Evolutionary conservation across 2,888 invertebrate genomes (phyloP), one percentile per base, ranked within the genome.

Genomic region (Nephrotoma appendiculata): DNA sequence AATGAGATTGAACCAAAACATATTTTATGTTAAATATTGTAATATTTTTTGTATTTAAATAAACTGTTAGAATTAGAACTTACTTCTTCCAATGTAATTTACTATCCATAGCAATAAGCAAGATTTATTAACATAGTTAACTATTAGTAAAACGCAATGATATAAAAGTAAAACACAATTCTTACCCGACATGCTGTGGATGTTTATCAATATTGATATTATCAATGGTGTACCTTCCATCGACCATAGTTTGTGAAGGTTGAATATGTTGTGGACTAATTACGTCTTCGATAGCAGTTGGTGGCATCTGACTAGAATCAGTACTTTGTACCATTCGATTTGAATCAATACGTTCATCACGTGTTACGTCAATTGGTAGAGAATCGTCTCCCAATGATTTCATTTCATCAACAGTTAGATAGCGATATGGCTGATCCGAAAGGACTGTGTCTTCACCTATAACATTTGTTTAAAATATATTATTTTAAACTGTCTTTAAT

Each of bases 51-150:
- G n/a, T n/a, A n/a, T 86, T 86, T 19, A 86, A 88, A 0, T 15
- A 43, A 44, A 45, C n/a, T 57, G 42, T n/a, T 41, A 86, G 12
- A 41, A 95, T n/a, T 41, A 86, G 19, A 41, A 95, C 96, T 97
- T 95, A 98, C 98, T 97, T 98, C 92, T 97, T 98, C 98, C 98
- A 98, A 92, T 97, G 97, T 90, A 98, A 95, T 93, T 97, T 98
- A 94, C 94, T 94, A 90, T 87, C 87, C 86, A 87, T 85, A 91
- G 91, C 90, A 91, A 91, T 91, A 31, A 91, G 90, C 91, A 91
- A 91, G 90, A 91, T 91, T 91, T 91, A 91, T 91, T 91, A n/a
- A n/a, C n/a, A 90, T 90, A 90, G 90, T 90, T 90, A 89, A 87
- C 86, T n/a, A 52, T 86, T 87, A 85, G 52, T 45, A 87, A 83